Conservation (phyloP, 1,140 invertebrate genomes). For the Orius insidiosus region DNA sequence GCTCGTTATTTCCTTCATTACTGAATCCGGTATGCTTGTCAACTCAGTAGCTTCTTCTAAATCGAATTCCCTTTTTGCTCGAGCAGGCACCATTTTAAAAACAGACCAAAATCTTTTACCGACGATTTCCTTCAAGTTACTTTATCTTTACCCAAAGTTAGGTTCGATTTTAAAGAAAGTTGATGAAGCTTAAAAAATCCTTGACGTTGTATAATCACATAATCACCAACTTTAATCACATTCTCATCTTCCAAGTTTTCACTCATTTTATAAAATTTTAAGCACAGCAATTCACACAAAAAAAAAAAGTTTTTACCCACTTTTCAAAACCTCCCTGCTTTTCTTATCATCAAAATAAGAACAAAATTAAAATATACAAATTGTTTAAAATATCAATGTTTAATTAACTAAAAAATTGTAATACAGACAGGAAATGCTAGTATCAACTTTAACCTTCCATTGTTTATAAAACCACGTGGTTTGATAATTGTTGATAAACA, state of each 20-base stretch:
- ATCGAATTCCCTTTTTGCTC: slow-evolving; percentile 36
- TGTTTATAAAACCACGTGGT: too few relatives aligned
- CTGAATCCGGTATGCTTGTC: slow-evolving; percentile 24
- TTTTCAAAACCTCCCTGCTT: too few relatives aligned
- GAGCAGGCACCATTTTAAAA: slow-evolving; percentile 55
- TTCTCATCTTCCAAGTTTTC: slow-evolving; percentile 16
- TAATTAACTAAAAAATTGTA: too few relatives aligned
- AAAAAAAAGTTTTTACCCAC: too few relatives aligned
- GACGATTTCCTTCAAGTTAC: slow-evolving; percentile 49
- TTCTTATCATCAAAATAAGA: too few relatives aligned
- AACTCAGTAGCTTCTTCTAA: slow-evolving; percentile 36
- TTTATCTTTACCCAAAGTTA: slow-evolving; percentile 50
- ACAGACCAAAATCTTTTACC: slow-evolving; percentile 57
- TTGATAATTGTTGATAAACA: too few relatives aligned
- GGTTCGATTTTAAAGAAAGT: slow-evolving; percentile 35
- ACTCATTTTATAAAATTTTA: neutral
- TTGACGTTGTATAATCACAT: slow-evolving; percentile 55
- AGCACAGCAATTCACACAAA: too few relatives aligned
- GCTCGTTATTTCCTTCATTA: slow-evolving; percentile 26
- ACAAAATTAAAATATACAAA: too few relatives aligned
- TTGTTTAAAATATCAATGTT: too few relatives aligned
- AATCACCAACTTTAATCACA: slow-evolving; percentile 39
- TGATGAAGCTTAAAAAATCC: slow-evolving; percentile 59
- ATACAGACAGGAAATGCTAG: too few relatives aligned
- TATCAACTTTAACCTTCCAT: too few relatives aligned